Evolutionary conservation across 2,888 invertebrate species (phyloP).

Genomic region (Geophilus truncorum): DNA sequence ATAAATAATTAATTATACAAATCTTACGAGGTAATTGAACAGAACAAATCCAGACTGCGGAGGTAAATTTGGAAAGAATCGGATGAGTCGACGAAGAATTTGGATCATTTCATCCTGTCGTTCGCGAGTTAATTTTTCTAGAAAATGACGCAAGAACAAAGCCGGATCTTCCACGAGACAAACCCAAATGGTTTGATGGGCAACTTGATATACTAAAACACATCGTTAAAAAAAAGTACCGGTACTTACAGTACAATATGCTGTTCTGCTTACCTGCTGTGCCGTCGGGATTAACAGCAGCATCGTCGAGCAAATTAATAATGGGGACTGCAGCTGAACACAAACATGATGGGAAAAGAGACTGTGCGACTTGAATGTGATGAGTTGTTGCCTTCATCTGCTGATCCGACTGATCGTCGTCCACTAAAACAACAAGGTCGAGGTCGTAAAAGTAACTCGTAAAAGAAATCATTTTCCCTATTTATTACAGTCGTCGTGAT

Average conservation of each 20-base stretch:
- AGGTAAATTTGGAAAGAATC: constrained; percentile 87
- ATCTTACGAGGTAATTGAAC: constrained; percentile 84
- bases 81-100: constrained; percentile 78
- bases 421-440: constrained; percentile 31
- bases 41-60: constrained; percentile 97
- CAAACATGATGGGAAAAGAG: constrained; percentile 92
- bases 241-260: too few relatives aligned
- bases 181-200: constrained; percentile 83
- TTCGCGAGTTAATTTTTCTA: constrained; percentile 89
- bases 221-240: too few relatives aligned
- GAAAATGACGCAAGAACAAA: constrained; percentile 86
- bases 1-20: not conserved
- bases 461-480: not conserved
- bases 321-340: constrained; percentile 95
- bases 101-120: constrained; percentile 94
- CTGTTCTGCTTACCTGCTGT: constrained; percentile 64
- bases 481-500: constrained; percentile 70
- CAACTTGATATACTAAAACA: constrained; percentile 57
- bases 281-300: constrained; percentile 89
- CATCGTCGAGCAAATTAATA: constrained; percentile 88
- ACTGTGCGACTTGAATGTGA: constrained; percentile 78
- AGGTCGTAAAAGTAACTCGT: not conserved
- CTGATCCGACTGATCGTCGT: constrained; percentile 52
- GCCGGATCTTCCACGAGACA: constrained; percentile 98
- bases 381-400: constrained; percentile 50